These are phyloP conservation scores for Choloepus didactylus DNA, from an alignment of 2,797 vertebrate species.

Conservation along the genomic window DNA sequence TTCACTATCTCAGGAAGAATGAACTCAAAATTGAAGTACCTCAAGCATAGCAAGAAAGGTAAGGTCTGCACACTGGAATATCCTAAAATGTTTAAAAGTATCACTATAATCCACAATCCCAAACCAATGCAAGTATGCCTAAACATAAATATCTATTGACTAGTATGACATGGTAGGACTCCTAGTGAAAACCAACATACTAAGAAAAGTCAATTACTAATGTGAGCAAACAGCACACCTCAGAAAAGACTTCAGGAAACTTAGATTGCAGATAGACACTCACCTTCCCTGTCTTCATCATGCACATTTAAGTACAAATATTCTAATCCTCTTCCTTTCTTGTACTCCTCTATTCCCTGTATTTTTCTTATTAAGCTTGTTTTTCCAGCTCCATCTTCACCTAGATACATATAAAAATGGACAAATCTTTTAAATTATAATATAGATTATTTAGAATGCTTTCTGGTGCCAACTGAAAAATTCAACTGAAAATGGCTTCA, in stretches of 20 bases:
- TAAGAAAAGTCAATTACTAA: not conserved
- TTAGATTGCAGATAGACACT: not conserved
- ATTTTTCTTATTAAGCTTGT: slow-evolving; percentile 98
- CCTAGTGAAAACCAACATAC: not conserved
- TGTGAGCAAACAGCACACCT: not conserved
- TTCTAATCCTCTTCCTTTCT: slow-evolving; percentile 98
- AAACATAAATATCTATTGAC: not conserved
- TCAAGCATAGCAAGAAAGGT: not conserved
- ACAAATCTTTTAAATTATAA: not conserved
- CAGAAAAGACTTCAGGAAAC: not conserved
- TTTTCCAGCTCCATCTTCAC: slow-evolving; percentile 99
- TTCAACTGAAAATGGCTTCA: not conserved
- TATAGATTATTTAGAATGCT: not conserved
- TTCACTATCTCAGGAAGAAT: not conserved
- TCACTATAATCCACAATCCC: not conserved
- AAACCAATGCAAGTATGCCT: not conserved
- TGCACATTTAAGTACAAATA: slow-evolving; percentile 98
- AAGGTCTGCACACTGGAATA: not conserved
- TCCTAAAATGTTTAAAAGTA: not conserved
- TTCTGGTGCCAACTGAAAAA: slow-evolving; percentile 22
- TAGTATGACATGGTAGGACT: not conserved
- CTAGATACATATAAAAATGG: slow-evolving; percentile 86
- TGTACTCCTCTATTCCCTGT: slow-evolving; percentile 97
- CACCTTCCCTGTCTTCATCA: slow-evolving; percentile 98
- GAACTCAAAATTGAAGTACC: slow-evolving; percentile 14